Base-by-base conservation (phyloP, 2,113 vertebrate species). In the Microcebus jonahi region DNA sequence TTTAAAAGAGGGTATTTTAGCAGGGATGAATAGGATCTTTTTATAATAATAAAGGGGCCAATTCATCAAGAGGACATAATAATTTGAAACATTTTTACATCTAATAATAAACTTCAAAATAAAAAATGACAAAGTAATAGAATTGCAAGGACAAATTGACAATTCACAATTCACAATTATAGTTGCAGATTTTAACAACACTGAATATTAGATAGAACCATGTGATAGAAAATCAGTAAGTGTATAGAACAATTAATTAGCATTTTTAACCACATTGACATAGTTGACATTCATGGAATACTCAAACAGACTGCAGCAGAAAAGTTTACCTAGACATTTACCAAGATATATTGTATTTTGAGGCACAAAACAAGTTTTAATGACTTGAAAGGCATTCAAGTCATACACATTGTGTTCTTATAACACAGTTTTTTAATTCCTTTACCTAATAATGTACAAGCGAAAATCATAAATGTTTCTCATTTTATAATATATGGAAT, bases 161-260 rank as follows among this genome's bases (percentile, higher is more conserved):
- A 77, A 45, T 45, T 45, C 1, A 45, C 45, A 39, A 79, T 48
- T 29, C 45, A 83, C 1, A 71, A 20, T 23, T 20, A 18, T 8
- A 67, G 13, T 67, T 61, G 1, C 20, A 79, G 55, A 59, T 39
- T 73, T 76, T 89, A 88, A 79, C 6, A 73, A 1, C 34, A 90
- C 21, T 79, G 39, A 95, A 42, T 96, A 95, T 67, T 11, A 53
- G 42, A 53, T 50, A 55, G 9, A 89, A 71, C 23, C 65, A 39
- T 61, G 50, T 63, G 48, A 89, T 45, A 79, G 53, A 96, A 85
- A 85, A 91, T 94, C 80, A 82, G 59, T 94, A 67, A 68, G 7
- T 25, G n/a, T 55, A 55, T 17, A 65, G 27, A 96, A 39, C 27
- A 83, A 31, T 92, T 87, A 92, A 87, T n/a, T n/a, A 88, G 20